Conservation (phyloP, 2,797 vertebrate species). For the Eremophila alpestris region DNA sequence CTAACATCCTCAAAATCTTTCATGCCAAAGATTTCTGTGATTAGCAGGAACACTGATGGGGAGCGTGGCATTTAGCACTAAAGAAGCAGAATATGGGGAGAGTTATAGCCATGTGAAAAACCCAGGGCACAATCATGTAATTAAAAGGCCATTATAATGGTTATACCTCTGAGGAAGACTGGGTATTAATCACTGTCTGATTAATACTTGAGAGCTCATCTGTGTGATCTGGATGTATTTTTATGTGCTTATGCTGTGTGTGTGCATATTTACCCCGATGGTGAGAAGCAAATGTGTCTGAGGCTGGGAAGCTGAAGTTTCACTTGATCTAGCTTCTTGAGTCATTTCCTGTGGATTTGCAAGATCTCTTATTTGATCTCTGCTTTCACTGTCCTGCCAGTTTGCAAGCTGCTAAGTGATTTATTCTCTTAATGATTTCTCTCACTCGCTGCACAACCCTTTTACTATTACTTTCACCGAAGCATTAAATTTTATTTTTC, state of each 20-base stretch:
- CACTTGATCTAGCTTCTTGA: constrained; percentile 5
- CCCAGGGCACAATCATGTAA: not conserved
- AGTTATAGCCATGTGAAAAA: not conserved
- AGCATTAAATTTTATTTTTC: not conserved
- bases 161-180: not conserved
- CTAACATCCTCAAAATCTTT: not conserved
- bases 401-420: not conserved
- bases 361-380: constrained; percentile 10
- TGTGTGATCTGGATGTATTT: not conserved
- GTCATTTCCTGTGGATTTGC: constrained; percentile 42
- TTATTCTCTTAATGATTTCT: not conserved
- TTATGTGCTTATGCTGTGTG: not conserved
- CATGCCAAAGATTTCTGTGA: not conserved
- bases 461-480: not conserved
- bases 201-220: not conserved
- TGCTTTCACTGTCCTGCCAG: constrained; percentile 7
- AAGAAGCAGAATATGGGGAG: not conserved
- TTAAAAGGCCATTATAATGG: constrained; percentile 11
- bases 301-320: not conserved
- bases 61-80: not conserved
- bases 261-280: not conserved
- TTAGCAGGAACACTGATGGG: not conserved
- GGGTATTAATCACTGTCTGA: not conserved
- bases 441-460: not conserved
- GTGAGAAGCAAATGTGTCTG: not conserved